These are phyloP conservation scores for Melipona beecheii DNA, from an alignment of 2,888 invertebrate genomes.

Conservation along the genomic window DNA sequence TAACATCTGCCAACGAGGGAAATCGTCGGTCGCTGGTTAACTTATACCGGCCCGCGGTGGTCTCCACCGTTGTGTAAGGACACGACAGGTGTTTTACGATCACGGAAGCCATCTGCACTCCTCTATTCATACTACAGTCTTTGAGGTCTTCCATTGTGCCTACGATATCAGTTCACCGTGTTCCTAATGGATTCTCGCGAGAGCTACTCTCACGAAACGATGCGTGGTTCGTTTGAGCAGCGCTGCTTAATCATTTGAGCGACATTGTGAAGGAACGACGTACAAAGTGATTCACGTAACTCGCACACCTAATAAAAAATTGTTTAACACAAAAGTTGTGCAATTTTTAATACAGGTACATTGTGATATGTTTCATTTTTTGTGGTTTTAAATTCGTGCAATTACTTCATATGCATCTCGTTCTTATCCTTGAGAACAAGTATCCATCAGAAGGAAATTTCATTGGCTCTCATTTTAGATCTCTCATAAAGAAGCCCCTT, in stretches of 20 bases:
- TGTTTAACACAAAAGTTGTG: too few relatives aligned
- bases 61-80: constrained; percentile 1
- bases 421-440: too few relatives aligned
- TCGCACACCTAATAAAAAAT: too few relatives aligned
- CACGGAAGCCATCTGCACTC: constrained; percentile 46
- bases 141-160: constrained; percentile 10
- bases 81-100: constrained; percentile 52
- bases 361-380: too few relatives aligned
- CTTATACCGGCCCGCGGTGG: neutral
- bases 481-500: too few relatives aligned
- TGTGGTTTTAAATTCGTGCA: too few relatives aligned
- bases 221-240: neutral
- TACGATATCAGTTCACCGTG: constrained; percentile 14
- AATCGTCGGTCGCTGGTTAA: constrained; percentile 1
- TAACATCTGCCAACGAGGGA: constrained; percentile 20
- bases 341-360: too few relatives aligned
- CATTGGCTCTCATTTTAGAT: too few relatives aligned
- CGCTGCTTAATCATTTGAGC: neutral
- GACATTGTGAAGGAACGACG: too few relatives aligned
- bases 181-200: constrained; percentile 18
- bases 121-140: neutral
- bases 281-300: too few relatives aligned
- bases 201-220: neutral
- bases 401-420: too few relatives aligned
- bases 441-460: too few relatives aligned